Evolutionary conservation across 2,113 vertebrate species (phyloP), one percentile per base, ranked within the genome.

Genomic region (Callipepla californica): DNA sequence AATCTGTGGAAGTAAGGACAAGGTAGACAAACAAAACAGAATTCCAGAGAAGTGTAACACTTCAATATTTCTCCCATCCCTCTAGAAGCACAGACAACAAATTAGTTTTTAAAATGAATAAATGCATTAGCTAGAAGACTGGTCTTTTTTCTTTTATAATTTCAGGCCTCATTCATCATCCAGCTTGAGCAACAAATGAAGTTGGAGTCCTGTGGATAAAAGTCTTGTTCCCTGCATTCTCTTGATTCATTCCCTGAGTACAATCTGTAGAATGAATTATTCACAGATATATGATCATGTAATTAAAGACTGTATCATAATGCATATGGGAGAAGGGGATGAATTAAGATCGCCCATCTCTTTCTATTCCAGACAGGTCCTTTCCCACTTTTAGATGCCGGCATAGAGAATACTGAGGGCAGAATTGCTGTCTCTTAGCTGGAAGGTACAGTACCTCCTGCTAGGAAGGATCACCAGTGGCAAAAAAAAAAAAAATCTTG

Each of bases 291-390:
- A 63, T 70, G 78, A 51, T 70, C 23, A 1, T 86, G 76, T 95
- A 92, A 96, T 93, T 94, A 95, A 95, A 85, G 61, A n/a, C 80
- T 83, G 38, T 80, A 83, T 94, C 66, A 40, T 87, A 88, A 78
- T 78, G 63, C 68, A 13, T 82, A 21, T 63, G 47, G 63, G 57
- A 77, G 61, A 78, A 80, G 47, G 80, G n/a, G 38, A 59, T 88
- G 61, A 95, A 70, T 85, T 75, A 90, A 93, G 75, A 63, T 51
- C 74, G 32, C 20, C 19, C 36, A 2, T 72, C 48, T 87, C 63
- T 62, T 75, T 82, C 20, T 51, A 5, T 88, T 74, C 50, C 14
- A 85, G 14, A 14, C 32, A 63, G 50, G 19, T 22, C 22, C 32
- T 85, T 87, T 48, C 11, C 6, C 6, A 5, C 1, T 72, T 68